Evolutionary conservation across 2,797 vertebrate genomes (phyloP).

Genomic region (Pithecia hirsuta): DNA sequence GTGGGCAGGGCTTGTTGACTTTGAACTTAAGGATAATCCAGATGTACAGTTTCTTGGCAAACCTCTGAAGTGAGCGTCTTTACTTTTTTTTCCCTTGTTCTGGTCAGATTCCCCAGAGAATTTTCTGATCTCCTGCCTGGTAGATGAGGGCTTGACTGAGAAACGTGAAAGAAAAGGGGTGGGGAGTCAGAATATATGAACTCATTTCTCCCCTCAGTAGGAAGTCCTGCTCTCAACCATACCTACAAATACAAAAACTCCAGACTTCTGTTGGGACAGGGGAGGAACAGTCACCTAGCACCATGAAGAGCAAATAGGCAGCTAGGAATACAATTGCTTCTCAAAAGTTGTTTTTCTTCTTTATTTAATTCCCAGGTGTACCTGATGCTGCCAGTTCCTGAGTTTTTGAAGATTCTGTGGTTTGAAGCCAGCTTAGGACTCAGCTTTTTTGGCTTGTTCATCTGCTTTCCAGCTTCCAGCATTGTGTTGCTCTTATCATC

Average conservation of each 20-base stretch:
- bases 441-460: neutral
- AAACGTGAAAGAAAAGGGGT: neutral
- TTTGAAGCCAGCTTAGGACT: neutral
- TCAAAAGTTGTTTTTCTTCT: neutral
- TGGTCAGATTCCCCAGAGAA: neutral
- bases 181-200: neutral
- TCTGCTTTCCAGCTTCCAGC: slow-evolving; percentile 4
- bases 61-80: neutral
- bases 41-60: neutral
- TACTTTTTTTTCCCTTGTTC: neutral
- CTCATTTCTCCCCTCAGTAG: neutral
- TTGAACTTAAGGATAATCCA: neutral
- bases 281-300: neutral
- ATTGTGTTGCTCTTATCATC: neutral
- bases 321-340: neutral
- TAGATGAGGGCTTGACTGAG: neutral
- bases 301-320: neutral
- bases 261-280: neutral
- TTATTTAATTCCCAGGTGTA: neutral
- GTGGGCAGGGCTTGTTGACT: neutral
- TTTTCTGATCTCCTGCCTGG: neutral
- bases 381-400: neutral
- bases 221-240: neutral
- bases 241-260: neutral
- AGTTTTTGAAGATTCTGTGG: neutral